phyloP scores from a whole-genome alignment of 2,113 vertebrate species.

The human region DNA sequence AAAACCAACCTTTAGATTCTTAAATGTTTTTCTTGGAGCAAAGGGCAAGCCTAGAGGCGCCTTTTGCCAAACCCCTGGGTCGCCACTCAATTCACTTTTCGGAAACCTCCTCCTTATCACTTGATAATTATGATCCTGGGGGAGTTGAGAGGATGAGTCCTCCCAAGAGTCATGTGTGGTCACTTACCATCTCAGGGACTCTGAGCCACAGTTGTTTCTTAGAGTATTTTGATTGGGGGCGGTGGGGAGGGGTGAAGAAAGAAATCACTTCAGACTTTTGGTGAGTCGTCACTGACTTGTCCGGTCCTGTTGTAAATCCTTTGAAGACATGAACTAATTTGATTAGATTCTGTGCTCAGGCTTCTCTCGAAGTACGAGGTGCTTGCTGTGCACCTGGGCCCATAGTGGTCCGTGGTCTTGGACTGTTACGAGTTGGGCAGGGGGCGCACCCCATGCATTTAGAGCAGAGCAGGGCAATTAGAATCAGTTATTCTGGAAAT shows the following conservation, averaged over 20 bases:
- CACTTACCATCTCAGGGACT: background rate
- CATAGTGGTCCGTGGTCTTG: too few species aligned
- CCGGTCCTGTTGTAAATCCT: background rate
- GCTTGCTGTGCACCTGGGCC: background rate
- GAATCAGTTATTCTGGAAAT: background rate
- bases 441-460: background rate
- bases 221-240: background rate
- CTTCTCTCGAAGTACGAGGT: background rate
- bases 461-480: background rate
- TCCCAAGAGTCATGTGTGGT: background rate
- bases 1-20: background rate
- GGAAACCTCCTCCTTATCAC: background rate
- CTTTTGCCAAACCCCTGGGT: background rate
- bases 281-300: background rate
- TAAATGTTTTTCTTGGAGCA: background rate
- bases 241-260: background rate
- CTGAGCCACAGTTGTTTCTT: background rate
- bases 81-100: background rate
- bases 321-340: background rate
- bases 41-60: background rate
- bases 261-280: background rate
- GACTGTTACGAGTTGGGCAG: too few species aligned
- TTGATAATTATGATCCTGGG: background rate
- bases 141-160: background rate
- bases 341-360: background rate